Evolutionary conservation across 2,797 vertebrate genomes (phyloP).

Genomic region (Galago senegalensis): DNA sequence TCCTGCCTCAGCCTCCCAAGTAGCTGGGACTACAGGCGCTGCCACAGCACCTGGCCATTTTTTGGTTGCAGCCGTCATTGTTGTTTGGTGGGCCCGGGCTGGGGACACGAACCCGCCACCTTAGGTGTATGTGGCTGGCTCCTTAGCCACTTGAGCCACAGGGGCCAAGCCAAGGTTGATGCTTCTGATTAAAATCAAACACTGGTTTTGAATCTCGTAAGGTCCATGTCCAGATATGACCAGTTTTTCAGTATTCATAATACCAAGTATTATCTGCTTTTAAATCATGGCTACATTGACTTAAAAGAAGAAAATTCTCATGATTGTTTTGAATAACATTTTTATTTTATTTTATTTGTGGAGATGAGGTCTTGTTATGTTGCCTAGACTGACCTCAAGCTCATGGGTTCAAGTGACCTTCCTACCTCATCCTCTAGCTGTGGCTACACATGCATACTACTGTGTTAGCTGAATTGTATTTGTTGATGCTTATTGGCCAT

Average conservation of each 20-base stretch:
- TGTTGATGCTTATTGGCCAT: background rate
- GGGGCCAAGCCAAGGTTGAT: too few species aligned
- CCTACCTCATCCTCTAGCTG: background rate
- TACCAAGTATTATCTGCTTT: background rate
- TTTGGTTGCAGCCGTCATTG: too few species aligned
- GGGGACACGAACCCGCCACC: too few species aligned
- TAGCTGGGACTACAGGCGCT: too few species aligned
- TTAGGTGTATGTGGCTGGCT: too few species aligned
- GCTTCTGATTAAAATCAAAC: background rate
- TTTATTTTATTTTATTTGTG: background rate
- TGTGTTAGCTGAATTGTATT: background rate
- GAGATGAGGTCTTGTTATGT: background rate
- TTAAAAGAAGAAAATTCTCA: conserved; percentile 4
- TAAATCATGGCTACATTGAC: background rate
- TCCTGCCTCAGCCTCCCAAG: too few species aligned
- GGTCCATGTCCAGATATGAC: background rate
- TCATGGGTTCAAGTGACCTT: background rate
- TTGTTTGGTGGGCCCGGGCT: too few species aligned
- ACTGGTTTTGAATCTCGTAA: conserved; percentile 19
- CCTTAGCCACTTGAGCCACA: too few species aligned
- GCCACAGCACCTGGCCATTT: too few species aligned
- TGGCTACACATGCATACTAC: too few species aligned
- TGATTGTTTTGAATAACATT: background rate
- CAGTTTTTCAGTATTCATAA: background rate
- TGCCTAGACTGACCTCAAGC: background rate